Base-by-base conservation (phyloP, 2,888 invertebrate genomes). In the Scaptomyza caliginosa region DNA sequence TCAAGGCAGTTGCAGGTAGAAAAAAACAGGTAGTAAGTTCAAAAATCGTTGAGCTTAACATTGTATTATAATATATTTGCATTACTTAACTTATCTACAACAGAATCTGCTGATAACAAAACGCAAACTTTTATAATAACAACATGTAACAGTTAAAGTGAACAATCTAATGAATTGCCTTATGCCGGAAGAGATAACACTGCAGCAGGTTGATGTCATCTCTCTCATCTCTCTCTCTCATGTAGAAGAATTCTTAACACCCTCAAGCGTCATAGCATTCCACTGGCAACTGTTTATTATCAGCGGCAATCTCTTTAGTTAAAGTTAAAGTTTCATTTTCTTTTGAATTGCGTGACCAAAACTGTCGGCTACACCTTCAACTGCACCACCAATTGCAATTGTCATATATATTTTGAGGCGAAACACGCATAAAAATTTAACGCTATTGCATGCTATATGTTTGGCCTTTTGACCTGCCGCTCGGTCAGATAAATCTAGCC, bases 381-480 rank as follows among this genome's bases (percentile, higher is more conserved):
- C 65, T 74, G 70, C 86, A 79, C 40, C 50, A 30, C 30, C 57
- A 36, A 48, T 3, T 66, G 62, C 70, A 74, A 55, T 66, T 72
- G 64, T 59, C 58, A 59, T 57, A 57, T 39, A 21, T 36, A 40
- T 28, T 34, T 28, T 28, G 38, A 55, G 46, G 52, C 34, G 8
- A 24, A 57, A 56, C 87, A 83, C 85, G 82, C 87, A 85, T 86
- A 56, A 78, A 84, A 84, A 73, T 83, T 84, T 86, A 83, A 84
- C 77, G 87, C 82, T 72, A 72, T 81, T 68, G 79, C 85, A 81
- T 84, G 70, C 58, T 67, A 73, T 70, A 76, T 68, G 54, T 70
- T 58, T 76, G 76, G 57, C 69, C 82, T 70, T 72, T 81, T 81
- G 81, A 77, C 74, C 77, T 38, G 57, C 34, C 65, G 34, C 23